Percentiles rank a stretch among this genome's conserved stretches.
Conservation (phyloP, 2,113 vertebrate species). For the Diglossa brunneiventris region DNA sequence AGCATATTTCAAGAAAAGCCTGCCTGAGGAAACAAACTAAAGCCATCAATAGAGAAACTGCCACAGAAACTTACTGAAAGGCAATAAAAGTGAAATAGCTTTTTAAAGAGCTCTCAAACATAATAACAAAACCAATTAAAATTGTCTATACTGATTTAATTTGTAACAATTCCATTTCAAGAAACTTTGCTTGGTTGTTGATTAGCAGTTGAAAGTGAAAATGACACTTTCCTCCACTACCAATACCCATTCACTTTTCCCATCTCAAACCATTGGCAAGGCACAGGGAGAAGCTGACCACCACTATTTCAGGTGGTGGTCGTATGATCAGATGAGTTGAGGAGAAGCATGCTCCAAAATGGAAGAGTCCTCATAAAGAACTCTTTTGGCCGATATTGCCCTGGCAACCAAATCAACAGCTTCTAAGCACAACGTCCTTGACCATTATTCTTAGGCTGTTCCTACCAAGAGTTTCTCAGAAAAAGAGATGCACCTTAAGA, state of each 20-base stretch:
- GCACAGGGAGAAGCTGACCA: background rate
- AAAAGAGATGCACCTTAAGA: background rate
- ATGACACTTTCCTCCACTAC: background rate
- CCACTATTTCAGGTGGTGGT: background rate
- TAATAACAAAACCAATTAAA: background rate
- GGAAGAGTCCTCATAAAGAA: background rate
- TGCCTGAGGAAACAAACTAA: background rate
- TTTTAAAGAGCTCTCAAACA: background rate
- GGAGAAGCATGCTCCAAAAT: background rate
- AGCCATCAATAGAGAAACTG: background rate
- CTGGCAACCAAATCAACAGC: background rate
- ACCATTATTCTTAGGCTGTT: background rate
- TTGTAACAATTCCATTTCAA: background rate
- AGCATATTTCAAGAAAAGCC: background rate
- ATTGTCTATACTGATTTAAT: background rate
- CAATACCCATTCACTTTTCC: background rate
- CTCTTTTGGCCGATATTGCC: background rate
- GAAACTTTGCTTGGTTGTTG: background rate
- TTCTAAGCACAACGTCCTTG: background rate
- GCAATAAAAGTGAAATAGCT: background rate
- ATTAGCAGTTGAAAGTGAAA: background rate
- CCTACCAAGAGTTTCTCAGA: background rate
- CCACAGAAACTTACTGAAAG: background rate
- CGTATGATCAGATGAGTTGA: rapidly evolving
- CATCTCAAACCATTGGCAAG: background rate